A percentile compares a stretch with the other conserved stretches of the same genome.
Evolutionary conservation across 2,113 vertebrate genomes (phyloP).

Genomic region (Pelvicachromis taeniatus): DNA sequence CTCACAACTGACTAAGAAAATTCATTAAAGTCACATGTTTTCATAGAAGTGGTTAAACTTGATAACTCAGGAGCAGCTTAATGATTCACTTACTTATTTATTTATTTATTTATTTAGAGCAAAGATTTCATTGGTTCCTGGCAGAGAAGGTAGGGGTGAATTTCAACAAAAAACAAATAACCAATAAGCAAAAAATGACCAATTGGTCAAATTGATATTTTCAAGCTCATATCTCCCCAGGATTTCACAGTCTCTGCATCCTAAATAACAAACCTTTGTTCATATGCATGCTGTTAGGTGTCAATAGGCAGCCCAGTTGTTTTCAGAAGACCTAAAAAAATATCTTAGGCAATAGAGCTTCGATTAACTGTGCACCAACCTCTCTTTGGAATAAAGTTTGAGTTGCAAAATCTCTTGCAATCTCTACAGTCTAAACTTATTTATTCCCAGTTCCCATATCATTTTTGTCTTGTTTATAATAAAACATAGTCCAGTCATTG

Average conservation of each 20-base stretch:
- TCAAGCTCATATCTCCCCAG: neutral
- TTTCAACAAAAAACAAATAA: neutral
- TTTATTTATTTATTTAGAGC: too few species aligned
- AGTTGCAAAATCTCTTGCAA: neutral
- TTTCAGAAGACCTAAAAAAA: neutral
- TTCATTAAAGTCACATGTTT: too few species aligned
- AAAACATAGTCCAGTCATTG: neutral
- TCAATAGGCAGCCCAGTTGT: neutral
- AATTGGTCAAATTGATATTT: neutral
- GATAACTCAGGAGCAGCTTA: neutral
- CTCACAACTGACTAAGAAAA: neutral
- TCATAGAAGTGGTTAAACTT: too few species aligned
- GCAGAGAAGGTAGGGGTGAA: neutral
- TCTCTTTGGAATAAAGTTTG: neutral
- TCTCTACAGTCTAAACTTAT: neutral
- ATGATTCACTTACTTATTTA: neutral
- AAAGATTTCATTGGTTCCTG: neutral
- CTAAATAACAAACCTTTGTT: neutral
- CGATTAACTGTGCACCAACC: neutral
- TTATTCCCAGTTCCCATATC: neutral
- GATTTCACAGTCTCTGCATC: neutral
- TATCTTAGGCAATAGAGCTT: neutral
- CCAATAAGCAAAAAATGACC: neutral
- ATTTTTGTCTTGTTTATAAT: neutral
- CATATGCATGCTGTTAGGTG: neutral